Evolutionary conservation across 2,888 invertebrate species (phyloP).

Genomic region (Lomographa bimaculata): DNA sequence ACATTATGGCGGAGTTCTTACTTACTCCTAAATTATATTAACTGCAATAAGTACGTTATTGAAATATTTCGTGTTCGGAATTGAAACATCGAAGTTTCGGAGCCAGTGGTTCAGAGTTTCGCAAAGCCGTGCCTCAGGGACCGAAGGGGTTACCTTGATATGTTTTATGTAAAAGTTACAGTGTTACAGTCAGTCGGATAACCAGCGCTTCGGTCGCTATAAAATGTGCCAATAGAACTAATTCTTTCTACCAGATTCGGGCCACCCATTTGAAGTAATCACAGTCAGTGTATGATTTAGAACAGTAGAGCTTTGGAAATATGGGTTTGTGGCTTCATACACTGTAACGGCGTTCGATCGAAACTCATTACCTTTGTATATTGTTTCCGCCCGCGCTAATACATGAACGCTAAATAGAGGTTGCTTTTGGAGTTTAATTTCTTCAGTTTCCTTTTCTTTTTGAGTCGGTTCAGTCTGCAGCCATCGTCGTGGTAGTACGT

Average conservation of each 20-base stretch:
- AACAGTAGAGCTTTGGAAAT: slow-evolving; percentile 41
- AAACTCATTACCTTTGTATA: slow-evolving; percentile 73
- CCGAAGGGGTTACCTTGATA: slow-evolving; percentile 42
- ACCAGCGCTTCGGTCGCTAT: slow-evolving; percentile 33
- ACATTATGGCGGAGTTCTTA: slow-evolving; percentile 78
- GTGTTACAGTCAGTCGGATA: slow-evolving; percentile 20
- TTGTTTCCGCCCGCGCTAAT: slow-evolving; percentile 58
- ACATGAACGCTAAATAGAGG: slow-evolving; percentile 80
- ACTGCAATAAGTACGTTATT: slow-evolving; percentile 45
- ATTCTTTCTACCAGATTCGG: slow-evolving; percentile 78
- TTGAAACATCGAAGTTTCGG: slow-evolving; percentile 44
- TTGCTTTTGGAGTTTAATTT: slow-evolving; percentile 66
- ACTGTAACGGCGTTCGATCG: slow-evolving; percentile 78
- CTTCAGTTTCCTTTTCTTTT: slow-evolving; percentile 55
- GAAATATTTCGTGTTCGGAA: slow-evolving; percentile 34
- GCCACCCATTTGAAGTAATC: slow-evolving; percentile 63
- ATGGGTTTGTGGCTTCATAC: slow-evolving; percentile 68
- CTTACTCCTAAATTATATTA: slow-evolving; percentile 64
- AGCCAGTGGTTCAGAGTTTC: slow-evolving; percentile 75
- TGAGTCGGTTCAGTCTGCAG: slow-evolving; percentile 51
- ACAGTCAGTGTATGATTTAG: slow-evolving; percentile 59
- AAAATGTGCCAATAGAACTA: slow-evolving; percentile 72
- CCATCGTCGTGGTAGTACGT: slow-evolving; percentile 65
- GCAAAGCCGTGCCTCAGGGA: slow-evolving; percentile 72
- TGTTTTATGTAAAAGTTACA: slow-evolving; percentile 19